These are phyloP conservation scores for Phallusia fumigata DNA, from an alignment of 23 tunicate species.

Conservation along the genomic window DNA sequence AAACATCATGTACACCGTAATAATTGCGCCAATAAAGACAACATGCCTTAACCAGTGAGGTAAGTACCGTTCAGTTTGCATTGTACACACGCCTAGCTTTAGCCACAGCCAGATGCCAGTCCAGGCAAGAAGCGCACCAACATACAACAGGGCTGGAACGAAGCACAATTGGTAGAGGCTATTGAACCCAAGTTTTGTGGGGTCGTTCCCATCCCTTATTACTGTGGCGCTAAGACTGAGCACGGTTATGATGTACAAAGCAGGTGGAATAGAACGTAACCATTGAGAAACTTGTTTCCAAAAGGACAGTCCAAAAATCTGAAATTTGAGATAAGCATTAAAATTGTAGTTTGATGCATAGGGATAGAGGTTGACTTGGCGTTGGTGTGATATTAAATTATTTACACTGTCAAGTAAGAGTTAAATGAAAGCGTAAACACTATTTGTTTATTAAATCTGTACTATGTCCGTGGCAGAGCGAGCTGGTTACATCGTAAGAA, in stretches of 20 bases:
- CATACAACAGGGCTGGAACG: not conserved
- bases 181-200: not conserved
- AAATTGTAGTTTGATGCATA: too few relatives aligned
- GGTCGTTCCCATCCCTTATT: not conserved
- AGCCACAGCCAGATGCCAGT: not conserved
- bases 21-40: not conserved
- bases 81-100: not conserved
- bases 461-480: too few relatives aligned
- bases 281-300: slow-evolving; percentile 14
- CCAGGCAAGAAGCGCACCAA: not conserved
- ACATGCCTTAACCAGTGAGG: not conserved
- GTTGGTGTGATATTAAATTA: too few relatives aligned
- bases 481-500: too few relatives aligned
- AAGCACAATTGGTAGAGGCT: not conserved
- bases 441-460: too few relatives aligned
- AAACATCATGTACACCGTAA: not conserved
- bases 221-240: not conserved
- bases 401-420: too few relatives aligned
- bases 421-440: too few relatives aligned
- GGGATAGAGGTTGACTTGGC: too few relatives aligned
- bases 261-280: slow-evolving; percentile 1
- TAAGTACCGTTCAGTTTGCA: not conserved
- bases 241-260: not conserved
- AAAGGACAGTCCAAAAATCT: slow-evolving; percentile 19
- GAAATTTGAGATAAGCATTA: too few relatives aligned